phyloP scores from a whole-genome alignment of 2,888 invertebrate species.

The Chesias legatella region DNA sequence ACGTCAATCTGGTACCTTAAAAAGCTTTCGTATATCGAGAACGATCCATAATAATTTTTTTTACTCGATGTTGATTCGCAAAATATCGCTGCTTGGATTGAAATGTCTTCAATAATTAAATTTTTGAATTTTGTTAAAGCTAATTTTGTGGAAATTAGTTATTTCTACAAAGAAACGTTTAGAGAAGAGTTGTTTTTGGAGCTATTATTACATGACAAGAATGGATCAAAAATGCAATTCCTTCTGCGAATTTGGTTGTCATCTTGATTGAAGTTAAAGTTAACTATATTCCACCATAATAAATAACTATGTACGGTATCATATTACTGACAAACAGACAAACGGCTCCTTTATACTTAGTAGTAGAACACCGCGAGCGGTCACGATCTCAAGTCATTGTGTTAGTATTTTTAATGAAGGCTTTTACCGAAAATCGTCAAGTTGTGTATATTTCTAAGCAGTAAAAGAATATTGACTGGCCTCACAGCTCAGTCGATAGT shows the following conservation, averaged over 20 bases:
- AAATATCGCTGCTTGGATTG: conserved; percentile 15
- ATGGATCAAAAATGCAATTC: no score
- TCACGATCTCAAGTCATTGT: conserved; percentile 42
- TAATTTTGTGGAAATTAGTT: no score
- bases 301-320: conserved; percentile 26
- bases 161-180: no score
- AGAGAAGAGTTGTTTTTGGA: no score
- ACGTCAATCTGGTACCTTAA: conserved; percentile 55
- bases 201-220: no score
- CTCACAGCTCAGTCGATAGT: no score
- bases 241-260: background rate
- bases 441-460: no score
- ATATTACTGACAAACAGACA: conserved; percentile 16
- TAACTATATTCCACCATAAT: conserved; percentile 14
- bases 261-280: background rate
- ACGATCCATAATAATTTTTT: conserved; percentile 32
- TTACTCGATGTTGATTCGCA: conserved; percentile 9
- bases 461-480: no score
- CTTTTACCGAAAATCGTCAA: conserved; percentile 3
- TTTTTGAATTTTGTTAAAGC: no score
- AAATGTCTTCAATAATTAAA: conserved; percentile 4
- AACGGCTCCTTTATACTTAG: conserved; percentile 22
- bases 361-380: conserved; percentile 43
- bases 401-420: conserved; percentile 9
- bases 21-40: conserved; percentile 44